A percentile compares a stretch with the other conserved stretches of the same genome.
Evolutionary conservation across 2,888 invertebrate species (phyloP).

Genomic region (Cecidostiba fungosa): DNA sequence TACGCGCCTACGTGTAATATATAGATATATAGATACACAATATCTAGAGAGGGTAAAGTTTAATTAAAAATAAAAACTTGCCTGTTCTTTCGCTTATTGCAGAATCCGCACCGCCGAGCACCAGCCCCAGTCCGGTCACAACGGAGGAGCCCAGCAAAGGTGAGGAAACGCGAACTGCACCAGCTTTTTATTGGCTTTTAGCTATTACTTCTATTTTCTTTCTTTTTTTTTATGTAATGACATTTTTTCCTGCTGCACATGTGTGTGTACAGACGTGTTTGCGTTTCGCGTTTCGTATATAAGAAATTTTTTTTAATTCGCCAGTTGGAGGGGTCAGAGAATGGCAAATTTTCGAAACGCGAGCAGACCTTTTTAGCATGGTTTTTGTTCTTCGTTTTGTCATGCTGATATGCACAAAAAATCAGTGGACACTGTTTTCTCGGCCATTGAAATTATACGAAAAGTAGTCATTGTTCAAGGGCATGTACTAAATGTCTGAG

Average conservation of each 20-base stretch:
- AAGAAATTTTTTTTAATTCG: too few species aligned
- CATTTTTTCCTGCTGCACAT: background rate
- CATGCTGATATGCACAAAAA: too few species aligned
- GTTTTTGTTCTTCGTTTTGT: too few species aligned
- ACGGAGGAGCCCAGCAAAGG: constrained; percentile 82
- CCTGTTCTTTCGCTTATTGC: constrained; percentile 71
- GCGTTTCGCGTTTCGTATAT: background rate
- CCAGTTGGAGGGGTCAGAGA: too few species aligned
- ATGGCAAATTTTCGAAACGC: too few species aligned
- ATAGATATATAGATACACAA: background rate
- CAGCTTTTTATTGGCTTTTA: constrained; percentile 7
- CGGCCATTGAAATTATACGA: too few species aligned
- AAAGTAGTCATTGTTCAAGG: too few species aligned
- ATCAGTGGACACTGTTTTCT: too few species aligned
- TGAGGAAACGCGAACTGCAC: constrained; percentile 66
- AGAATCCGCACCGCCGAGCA: constrained; percentile 92
- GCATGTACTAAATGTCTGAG: too few species aligned
- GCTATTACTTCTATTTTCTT: background rate
- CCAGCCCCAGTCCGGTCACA: constrained; percentile 89
- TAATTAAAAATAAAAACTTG: constrained; percentile 72
- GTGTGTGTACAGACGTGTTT: background rate
- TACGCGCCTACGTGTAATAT: constrained; percentile 21
- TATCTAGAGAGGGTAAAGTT: constrained; percentile 25
- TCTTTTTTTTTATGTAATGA: background rate
- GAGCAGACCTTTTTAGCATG: too few species aligned